A percentile compares a stretch with the other conserved stretches of the same genome.
These are phyloP conservation scores for Chrysolina haemoptera DNA, from an alignment of 2,888 invertebrate genomes.

Conservation along the genomic window DNA sequence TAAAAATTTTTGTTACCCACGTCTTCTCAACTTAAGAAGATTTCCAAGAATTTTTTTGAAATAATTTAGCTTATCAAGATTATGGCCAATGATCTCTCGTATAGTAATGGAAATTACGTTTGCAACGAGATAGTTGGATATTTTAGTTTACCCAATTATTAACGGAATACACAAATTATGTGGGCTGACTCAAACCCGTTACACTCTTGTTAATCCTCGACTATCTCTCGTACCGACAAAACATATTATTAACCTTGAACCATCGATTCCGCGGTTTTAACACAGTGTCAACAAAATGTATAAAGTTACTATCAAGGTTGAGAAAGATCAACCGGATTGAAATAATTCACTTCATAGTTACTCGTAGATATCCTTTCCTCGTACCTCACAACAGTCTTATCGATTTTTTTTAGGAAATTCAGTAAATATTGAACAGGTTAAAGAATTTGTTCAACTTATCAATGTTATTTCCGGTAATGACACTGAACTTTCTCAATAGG, in stretches of 20 bases:
- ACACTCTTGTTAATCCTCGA: background rate
- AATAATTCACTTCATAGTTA: slow-evolving; percentile 2
- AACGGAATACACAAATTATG: too few species aligned
- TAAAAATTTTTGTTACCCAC: too few species aligned
- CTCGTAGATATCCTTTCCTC: background rate
- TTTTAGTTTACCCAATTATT: too few species aligned
- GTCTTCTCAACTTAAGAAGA: too few species aligned
- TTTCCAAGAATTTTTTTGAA: too few species aligned
- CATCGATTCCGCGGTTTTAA: slow-evolving; percentile 21
- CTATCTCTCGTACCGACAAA: slow-evolving; percentile 4
- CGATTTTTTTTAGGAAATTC: slow-evolving; percentile 15
- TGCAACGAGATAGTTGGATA: too few species aligned
- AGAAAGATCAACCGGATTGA: background rate
- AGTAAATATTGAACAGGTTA: slow-evolving; percentile 29
- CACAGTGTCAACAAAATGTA: slow-evolving; percentile 23
- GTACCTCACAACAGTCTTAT: slow-evolving; percentile 6
- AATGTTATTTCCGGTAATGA: slow-evolving; percentile 22
- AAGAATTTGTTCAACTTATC: slow-evolving; percentile 22
- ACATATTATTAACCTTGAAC: slow-evolving; percentile 25
- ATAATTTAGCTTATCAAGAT: too few species aligned
- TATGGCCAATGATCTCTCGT: too few species aligned
- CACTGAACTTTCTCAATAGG: slow-evolving; percentile 17
- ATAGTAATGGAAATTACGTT: too few species aligned
- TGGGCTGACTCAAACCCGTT: background rate
- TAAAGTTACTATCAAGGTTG: slow-evolving; percentile 27